phyloP scores from a whole-genome alignment of 1,140 invertebrate species.

The Vollenhovia emeryi region DNA sequence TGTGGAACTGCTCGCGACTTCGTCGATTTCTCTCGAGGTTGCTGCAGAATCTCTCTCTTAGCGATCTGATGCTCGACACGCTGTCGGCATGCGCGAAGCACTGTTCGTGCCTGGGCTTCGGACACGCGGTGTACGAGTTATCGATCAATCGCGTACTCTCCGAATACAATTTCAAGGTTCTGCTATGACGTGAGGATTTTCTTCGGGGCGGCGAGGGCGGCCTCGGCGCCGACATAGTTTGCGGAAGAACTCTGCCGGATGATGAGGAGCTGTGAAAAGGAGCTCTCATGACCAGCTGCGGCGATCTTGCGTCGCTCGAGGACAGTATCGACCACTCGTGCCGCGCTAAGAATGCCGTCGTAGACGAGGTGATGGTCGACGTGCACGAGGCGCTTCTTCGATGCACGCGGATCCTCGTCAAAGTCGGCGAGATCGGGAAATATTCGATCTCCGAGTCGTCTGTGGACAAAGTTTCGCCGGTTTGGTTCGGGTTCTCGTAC shows the following conservation, averaged over 20 bases:
- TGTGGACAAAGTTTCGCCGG: conserved; percentile 85
- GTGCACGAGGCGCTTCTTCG: conserved; percentile 85
- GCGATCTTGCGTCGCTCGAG: not conserved
- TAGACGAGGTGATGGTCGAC: conserved; percentile 68
- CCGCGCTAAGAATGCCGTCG: not conserved
- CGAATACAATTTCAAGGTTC: conserved; percentile 88
- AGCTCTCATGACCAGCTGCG: conserved; percentile 30
- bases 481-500: conserved; percentile 19
- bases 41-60: conserved; percentile 87
- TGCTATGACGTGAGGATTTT: conserved; percentile 90
- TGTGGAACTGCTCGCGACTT: conserved; percentile 82
- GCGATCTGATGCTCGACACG: conserved; percentile 86
- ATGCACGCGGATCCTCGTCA: conserved; percentile 92
- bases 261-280: not conserved
- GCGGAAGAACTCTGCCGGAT: conserved; percentile 37
- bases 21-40: conserved; percentile 85
- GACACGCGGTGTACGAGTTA: conserved; percentile 64
- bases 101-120: conserved; percentile 85
- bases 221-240: conserved; percentile 62
- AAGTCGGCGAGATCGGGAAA: conserved; percentile 92
- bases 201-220: conserved; percentile 90
- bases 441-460: conserved; percentile 91
- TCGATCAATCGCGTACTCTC: conserved; percentile 47
- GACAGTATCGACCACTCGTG: conserved; percentile 9
- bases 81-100: conserved; percentile 84